Conservation (phyloP, 2,113 vertebrate genomes). For the Myrmecobius fasciatus region DNA sequence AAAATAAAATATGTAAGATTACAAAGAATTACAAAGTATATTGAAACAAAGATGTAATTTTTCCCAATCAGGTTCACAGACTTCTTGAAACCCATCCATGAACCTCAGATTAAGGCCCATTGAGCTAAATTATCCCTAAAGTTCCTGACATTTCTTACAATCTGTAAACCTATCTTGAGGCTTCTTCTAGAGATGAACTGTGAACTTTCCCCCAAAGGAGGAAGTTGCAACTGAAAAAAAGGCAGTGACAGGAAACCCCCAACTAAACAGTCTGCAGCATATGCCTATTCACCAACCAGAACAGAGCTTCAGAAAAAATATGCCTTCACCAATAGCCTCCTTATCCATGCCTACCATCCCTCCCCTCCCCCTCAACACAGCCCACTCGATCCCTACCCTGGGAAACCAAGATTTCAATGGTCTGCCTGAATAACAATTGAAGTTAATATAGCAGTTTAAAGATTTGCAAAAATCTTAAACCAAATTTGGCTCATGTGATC, state of each 20-base stretch:
- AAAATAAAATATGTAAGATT: neutral
- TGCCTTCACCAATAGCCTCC: neutral
- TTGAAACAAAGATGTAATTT: neutral
- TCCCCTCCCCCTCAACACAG: neutral
- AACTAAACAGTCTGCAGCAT: neutral
- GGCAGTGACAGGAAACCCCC: conserved; percentile 4
- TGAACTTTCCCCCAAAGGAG: conserved; percentile 15
- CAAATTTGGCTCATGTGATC: neutral
- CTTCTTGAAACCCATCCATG: neutral
- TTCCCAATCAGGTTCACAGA: neutral
- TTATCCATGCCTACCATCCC: neutral
- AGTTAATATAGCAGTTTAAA: neutral
- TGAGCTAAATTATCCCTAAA: neutral
- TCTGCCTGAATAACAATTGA: neutral
- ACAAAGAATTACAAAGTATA: neutral
- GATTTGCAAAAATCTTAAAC: neutral
- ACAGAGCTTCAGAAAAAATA: fast-evolving
- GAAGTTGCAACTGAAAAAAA: conserved; percentile 26
- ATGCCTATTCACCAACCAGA: neutral
- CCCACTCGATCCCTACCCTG: no score
- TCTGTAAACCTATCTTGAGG: neutral
- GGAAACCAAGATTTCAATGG: neutral
- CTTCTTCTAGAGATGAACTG: neutral
- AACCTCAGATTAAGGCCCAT: neutral
- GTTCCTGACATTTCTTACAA: neutral